Evolutionary conservation across 2,888 invertebrate species (phyloP).

Genomic region (Diarsia dahlii): DNA sequence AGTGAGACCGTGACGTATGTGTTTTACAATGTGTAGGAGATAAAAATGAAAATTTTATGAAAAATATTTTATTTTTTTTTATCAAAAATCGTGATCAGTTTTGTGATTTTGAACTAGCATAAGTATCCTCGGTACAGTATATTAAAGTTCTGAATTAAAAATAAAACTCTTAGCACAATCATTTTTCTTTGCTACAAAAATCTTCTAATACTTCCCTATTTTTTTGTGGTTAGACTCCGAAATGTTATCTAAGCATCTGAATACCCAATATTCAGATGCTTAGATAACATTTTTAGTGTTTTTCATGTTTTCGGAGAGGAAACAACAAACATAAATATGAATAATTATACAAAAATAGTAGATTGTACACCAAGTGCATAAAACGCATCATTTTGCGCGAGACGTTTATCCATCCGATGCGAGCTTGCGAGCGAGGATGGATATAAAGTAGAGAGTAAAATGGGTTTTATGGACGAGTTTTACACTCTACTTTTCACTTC

Average conservation of each 20-base stretch:
- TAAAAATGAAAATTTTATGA: conserved; percentile 2
- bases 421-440: too few relatives aligned
- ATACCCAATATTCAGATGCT: too few relatives aligned
- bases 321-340: not conserved
- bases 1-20: conserved; percentile 53
- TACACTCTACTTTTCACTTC: too few relatives aligned
- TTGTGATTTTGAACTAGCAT: not conserved
- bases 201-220: not conserved
- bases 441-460: too few relatives aligned
- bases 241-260: not conserved
- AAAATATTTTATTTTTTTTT: too few relatives aligned
- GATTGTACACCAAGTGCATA: too few relatives aligned
- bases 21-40: conserved; percentile 12
- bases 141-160: not conserved
- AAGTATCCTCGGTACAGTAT: too few relatives aligned
- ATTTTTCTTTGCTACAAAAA: not conserved
- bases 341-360: conserved; percentile 14
- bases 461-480: too few relatives aligned
- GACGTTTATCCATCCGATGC: too few relatives aligned
- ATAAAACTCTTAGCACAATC: not conserved
- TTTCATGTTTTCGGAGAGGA: too few relatives aligned
- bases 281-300: too few relatives aligned
- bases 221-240: not conserved
- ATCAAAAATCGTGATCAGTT: not conserved
- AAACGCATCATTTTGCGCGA: too few relatives aligned